Evolutionary conservation across 2,113 vertebrate species (phyloP).

Genomic region (Galemys pyrenaicus): DNA sequence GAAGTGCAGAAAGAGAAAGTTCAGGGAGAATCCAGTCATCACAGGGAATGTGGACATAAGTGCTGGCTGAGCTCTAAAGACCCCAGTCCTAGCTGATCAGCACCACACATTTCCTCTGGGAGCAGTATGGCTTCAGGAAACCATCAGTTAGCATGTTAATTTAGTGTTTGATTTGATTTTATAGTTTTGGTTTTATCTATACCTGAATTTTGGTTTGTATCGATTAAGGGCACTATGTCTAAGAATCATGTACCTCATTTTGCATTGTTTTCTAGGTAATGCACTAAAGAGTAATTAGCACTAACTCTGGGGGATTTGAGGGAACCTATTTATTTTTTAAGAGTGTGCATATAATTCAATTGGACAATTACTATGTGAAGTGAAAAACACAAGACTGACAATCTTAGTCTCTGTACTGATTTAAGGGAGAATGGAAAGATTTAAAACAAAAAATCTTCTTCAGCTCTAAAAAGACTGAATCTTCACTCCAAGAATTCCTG

Average conservation of each 20-base stretch:
- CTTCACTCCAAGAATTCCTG: neutral
- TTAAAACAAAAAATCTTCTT: neutral
- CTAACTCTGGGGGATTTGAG: neutral
- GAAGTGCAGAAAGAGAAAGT: neutral
- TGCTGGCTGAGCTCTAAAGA: neutral
- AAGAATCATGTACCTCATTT: neutral
- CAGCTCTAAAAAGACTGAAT: neutral
- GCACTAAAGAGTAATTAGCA: neutral
- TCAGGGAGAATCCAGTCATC: neutral
- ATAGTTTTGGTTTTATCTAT: neutral
- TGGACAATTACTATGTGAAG: neutral
- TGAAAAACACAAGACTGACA: neutral
- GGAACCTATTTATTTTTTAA: neutral
- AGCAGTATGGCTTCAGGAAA: neutral
- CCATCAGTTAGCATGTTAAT: neutral
- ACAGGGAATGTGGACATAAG: neutral
- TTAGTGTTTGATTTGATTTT: neutral
- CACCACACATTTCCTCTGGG: fast-evolving
- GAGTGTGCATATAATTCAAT: neutral
- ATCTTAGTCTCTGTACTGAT: neutral
- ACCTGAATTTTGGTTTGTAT: neutral
- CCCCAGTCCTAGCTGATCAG: too few species aligned
- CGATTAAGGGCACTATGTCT: neutral
- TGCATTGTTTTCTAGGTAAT: neutral
- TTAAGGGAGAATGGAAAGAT: neutral